Base-by-base conservation (phyloP, 2,888 invertebrate species). In the Euzetes globulus region DNA sequence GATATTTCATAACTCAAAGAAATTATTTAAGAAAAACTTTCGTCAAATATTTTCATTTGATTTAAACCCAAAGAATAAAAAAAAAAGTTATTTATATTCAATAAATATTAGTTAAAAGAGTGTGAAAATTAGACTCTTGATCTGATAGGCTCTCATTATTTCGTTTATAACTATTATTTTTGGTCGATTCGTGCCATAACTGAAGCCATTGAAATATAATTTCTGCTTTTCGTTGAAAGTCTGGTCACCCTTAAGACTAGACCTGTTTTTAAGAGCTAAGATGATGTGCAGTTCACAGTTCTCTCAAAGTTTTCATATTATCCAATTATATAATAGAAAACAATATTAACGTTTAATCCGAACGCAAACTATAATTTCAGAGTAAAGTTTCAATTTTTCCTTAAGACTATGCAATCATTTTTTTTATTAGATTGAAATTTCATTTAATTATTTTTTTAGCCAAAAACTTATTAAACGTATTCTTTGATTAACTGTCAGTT, bases 241-340 rank as follows among this genome's bases (percentile, higher is more conserved):
- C 65, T 37, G 65, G 65, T 37, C 65, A 65, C 65, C 65, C 65
- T 65, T 65, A 58, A 33, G 65, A 65, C 65, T 17, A 17, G 65
- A 63, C 63, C 33, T 29, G 33, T 29, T 33, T 65, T 27, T 60
- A 22, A 33, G 19, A 1, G n/a, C 65, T 19, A 4, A 27, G 17
- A 58, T 58, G 22, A 17, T 58, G 58, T 58, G 33, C 33, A 6
- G 5, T 52, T 17, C 19, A 3, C n/a, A 15, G 15, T 29, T 55
- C 22, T 55, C 19, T 33, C 60, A 1, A 17, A n/a, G 19, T 52
- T 55, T 5, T 25, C 55, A 11, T 58, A 58, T 58, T 65, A 65
- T 65, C 65, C 65, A 65, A 65, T 65, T 37, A 65, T 65, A 17
- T 65, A 37, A 60, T 29, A 60, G 22, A 29, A 65, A 33, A 65